Evolutionary conservation across 2,113 vertebrate species (phyloP).

Genomic region (Prolemur simus): DNA sequence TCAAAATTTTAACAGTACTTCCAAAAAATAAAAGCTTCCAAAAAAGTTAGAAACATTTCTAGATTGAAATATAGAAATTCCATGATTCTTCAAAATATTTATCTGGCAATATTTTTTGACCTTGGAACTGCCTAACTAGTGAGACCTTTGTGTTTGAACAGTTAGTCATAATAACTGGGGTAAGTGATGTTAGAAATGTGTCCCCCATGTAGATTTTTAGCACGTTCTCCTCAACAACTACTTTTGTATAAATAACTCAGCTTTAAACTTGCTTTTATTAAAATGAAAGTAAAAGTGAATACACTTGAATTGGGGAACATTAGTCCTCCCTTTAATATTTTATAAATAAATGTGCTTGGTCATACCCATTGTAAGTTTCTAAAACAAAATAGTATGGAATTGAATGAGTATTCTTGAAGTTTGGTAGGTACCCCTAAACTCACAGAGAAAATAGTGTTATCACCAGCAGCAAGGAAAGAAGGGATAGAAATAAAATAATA

Average conservation of each 20-base stretch:
- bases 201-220: background rate
- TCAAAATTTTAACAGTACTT: background rate
- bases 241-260: background rate
- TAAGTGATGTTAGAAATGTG: background rate
- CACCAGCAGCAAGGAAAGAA: background rate
- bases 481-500: slow-evolving; percentile 52
- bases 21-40: background rate
- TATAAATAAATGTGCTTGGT: background rate
- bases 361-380: background rate
- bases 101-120: background rate
- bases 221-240: background rate
- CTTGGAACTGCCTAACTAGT: background rate
- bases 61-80: background rate
- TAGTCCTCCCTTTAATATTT: background rate
- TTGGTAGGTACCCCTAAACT: background rate
- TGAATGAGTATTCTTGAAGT: background rate
- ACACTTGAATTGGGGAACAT: background rate
- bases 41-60: slow-evolving; percentile 35
- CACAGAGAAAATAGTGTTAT: background rate
- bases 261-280: slow-evolving; percentile 47
- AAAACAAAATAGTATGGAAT: background rate
- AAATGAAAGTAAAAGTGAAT: background rate
- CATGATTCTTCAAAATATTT: slow-evolving; percentile 23
- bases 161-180: background rate
- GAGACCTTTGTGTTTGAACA: background rate